A percentile compares a stretch with the other conserved stretches of the same genome.
These are phyloP conservation scores for Rhipidura dahli DNA, from an alignment of 2,113 vertebrate genomes.

Conservation along the genomic window DNA sequence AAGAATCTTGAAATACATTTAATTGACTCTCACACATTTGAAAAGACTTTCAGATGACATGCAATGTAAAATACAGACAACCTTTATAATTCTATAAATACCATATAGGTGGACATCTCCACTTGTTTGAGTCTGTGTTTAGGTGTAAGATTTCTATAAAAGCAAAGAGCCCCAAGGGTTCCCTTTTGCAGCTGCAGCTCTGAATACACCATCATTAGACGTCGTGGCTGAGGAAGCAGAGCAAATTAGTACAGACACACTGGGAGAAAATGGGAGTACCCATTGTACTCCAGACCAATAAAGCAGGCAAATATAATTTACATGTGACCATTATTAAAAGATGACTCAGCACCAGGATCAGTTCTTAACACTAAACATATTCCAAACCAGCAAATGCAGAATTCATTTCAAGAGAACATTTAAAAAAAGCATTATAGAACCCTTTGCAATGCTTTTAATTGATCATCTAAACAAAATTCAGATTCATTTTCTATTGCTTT, in stretches of 20 bases:
- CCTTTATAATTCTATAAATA: not conserved
- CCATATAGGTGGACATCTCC: not conserved
- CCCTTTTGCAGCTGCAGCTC: not conserved
- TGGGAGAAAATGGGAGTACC: not conserved
- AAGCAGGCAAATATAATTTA: not conserved
- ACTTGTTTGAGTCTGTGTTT: not conserved
- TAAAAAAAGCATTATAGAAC: not conserved
- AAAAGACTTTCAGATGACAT: not conserved
- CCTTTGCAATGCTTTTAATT: not conserved
- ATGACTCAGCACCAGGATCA: not conserved
- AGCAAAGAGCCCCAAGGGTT: not conserved
- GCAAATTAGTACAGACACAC: not conserved
- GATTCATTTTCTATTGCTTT: not conserved
- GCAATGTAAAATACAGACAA: not conserved
- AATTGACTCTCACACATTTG: not conserved
- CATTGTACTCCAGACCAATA: not conserved
- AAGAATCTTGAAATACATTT: not conserved
- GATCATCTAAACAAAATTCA: not conserved
- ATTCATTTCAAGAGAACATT: not conserved
- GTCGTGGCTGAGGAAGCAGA: not conserved
- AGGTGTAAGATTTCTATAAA: not conserved
- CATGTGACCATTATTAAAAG: not conserved
- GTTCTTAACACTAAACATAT: rapidly evolving
- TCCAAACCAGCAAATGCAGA: not conserved
- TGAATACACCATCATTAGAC: too few relatives aligned